A percentile compares a stretch with the other conserved stretches of the same genome.
Conservation (phyloP, 2,888 invertebrate species). For the Drosophila lutescens region DNA sequence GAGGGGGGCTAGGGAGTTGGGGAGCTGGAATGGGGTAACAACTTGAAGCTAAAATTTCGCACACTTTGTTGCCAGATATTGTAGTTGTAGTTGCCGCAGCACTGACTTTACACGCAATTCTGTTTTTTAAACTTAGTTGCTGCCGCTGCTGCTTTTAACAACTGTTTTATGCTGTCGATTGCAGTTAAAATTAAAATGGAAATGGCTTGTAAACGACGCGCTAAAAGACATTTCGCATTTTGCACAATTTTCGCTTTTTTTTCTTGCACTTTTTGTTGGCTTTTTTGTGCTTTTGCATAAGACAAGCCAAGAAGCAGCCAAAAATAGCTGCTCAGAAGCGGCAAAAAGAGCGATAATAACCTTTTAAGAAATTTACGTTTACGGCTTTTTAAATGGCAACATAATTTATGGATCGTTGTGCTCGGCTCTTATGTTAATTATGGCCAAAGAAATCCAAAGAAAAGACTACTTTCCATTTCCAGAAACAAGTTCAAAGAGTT, state of each 20-base stretch:
- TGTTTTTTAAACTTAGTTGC: conserved; percentile 47
- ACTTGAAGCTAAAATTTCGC: conserved; percentile 48
- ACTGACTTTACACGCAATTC: conserved; percentile 67
- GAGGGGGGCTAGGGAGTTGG: neutral
- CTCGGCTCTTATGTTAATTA: conserved; percentile 17
- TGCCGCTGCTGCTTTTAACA: conserved; percentile 49
- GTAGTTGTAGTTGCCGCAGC: conserved; percentile 17
- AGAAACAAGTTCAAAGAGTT: conserved; percentile 2
- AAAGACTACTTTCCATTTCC: conserved; percentile 10
- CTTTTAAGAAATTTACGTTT: conserved; percentile 48
- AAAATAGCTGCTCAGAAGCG: conserved; percentile 15
- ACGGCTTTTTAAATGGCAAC: conserved; percentile 55
- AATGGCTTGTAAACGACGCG: conserved; percentile 70
- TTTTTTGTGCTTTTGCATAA: conserved; percentile 32
- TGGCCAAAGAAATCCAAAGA: neutral
- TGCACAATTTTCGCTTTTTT: conserved; percentile 43
- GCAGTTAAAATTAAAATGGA: conserved; percentile 70
- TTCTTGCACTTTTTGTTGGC: neutral
- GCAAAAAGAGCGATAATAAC: conserved; percentile 33
- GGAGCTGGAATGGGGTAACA: conserved; percentile 20
- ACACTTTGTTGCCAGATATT: conserved; percentile 50
- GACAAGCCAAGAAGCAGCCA: conserved; percentile 39
- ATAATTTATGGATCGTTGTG: conserved; percentile 30
- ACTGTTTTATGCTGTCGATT: conserved; percentile 68
- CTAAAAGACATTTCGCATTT: conserved; percentile 64